phyloP scores from a whole-genome alignment of 2,888 invertebrate species.

The Lagria hirta region DNA sequence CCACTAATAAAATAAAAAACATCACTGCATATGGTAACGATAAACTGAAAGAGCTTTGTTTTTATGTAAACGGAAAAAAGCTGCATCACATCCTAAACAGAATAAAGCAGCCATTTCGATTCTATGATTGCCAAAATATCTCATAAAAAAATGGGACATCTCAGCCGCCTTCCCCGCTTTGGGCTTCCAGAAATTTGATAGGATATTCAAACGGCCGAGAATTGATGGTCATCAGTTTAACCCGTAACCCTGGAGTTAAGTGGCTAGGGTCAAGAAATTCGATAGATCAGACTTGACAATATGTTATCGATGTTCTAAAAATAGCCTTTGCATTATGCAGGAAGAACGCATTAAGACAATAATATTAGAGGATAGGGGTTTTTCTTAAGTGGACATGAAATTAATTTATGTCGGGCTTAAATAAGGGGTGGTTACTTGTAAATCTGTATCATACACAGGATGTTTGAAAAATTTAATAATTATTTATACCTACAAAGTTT shows the following conservation, averaged over 20 bases:
- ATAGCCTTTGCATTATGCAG: constrained; percentile 9
- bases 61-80: too few relatives aligned
- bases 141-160: constrained; percentile 11
- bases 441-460: too few relatives aligned
- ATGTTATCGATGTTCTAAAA: constrained; percentile 9
- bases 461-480: too few relatives aligned
- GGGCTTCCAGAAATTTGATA: constrained; percentile 5
- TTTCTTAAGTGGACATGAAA: too few relatives aligned
- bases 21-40: too few relatives aligned
- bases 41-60: too few relatives aligned
- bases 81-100: constrained; percentile 11
- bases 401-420: too few relatives aligned
- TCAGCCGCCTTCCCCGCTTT: too few relatives aligned
- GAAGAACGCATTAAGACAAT: constrained; percentile 6
- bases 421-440: too few relatives aligned
- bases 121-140: constrained; percentile 9
- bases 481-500: too few relatives aligned
- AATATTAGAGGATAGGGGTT: too few relatives aligned
- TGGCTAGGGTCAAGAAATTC: constrained; percentile 12
- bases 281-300: constrained; percentile 5
- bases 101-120: constrained; percentile 7
- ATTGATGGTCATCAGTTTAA: constrained; percentile 17
- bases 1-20: too few relatives aligned
- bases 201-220: constrained; percentile 8
- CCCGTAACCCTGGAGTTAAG: constrained; percentile 10